Conservation (phyloP, 2,888 invertebrate species). For the Xylota sylvarum region DNA sequence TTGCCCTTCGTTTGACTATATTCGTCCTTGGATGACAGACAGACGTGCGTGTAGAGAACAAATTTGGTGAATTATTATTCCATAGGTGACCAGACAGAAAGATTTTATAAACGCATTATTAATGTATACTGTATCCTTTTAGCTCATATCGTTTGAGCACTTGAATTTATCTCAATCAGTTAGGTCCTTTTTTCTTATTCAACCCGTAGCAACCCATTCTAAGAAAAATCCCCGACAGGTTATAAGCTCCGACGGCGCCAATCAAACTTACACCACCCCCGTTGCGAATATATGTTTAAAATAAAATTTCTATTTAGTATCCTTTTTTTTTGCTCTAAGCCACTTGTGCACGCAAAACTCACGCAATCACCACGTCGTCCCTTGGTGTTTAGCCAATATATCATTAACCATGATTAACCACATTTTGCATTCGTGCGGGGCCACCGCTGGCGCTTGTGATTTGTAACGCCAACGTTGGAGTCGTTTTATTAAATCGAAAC, state of each 20-base stretch:
- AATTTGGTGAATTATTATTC: neutral
- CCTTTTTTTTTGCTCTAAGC: neutral
- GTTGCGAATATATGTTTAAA: neutral
- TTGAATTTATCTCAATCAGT: neutral
- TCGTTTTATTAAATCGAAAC: constrained; percentile 31
- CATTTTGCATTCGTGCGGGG: constrained; percentile 54
- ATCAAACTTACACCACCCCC: constrained; percentile 1
- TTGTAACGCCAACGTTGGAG: constrained; percentile 46
- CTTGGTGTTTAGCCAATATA: constrained; percentile 30
- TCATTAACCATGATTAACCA: constrained; percentile 66
- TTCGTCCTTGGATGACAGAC: too few relatives aligned
- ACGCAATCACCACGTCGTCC: constrained; percentile 23
- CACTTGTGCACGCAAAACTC: neutral
- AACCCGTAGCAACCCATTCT: too few relatives aligned
- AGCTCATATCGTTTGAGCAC: neutral
- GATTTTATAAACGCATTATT: neutral
- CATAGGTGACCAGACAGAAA: neutral
- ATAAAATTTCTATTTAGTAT: neutral
- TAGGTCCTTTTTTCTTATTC: neutral
- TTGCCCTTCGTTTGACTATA: too few relatives aligned
- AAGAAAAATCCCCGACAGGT: neutral
- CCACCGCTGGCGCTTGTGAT: constrained; percentile 46
- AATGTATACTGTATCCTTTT: neutral
- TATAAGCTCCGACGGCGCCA: neutral
- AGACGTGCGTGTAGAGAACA: neutral